phyloP scores from a whole-genome alignment of 2,797 vertebrate genomes.

The Paramormyrops hopkinsi region DNA sequence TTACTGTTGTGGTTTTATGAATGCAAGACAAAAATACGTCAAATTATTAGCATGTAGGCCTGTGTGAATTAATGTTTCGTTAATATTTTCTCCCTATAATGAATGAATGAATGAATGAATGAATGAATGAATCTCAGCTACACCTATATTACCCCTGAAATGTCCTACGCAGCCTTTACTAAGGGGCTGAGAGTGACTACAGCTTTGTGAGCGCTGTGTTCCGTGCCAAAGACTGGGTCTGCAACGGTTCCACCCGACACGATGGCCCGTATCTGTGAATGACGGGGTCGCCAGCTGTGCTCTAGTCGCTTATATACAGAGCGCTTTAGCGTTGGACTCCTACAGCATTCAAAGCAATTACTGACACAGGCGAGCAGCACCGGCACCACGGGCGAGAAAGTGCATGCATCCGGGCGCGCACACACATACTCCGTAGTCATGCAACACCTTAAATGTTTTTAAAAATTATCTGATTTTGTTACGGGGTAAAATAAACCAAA shows the following conservation, averaged over 20 bases:
- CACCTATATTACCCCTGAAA: not conserved
- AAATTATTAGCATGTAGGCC: not conserved
- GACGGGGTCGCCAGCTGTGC: not conserved
- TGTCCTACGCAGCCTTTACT: not conserved
- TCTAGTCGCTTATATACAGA: not conserved
- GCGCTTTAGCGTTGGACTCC: not conserved
- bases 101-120: not conserved
- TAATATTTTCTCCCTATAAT: not conserved
- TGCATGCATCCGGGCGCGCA: conserved; percentile 27
- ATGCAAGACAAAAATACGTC: not conserved
- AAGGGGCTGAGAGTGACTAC: not conserved
- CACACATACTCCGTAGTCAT: conserved; percentile 34
- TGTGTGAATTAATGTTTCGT: not conserved
- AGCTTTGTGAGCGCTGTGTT: not conserved
- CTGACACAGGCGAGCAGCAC: conserved; percentile 31
- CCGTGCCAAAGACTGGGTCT: not conserved
- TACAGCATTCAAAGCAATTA: not conserved
- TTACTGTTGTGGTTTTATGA: not conserved
- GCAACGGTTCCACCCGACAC: not conserved
- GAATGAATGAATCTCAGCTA: not conserved
- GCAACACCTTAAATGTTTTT: conserved; percentile 30
- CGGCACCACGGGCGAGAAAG: conserved; percentile 29
- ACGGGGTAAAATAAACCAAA: not conserved
- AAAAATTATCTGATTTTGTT: not conserved
- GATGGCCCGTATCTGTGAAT: not conserved